phyloP scores from a whole-genome alignment of 2,797 vertebrate species.

The Pseudochaenichthys georgianus region DNA sequence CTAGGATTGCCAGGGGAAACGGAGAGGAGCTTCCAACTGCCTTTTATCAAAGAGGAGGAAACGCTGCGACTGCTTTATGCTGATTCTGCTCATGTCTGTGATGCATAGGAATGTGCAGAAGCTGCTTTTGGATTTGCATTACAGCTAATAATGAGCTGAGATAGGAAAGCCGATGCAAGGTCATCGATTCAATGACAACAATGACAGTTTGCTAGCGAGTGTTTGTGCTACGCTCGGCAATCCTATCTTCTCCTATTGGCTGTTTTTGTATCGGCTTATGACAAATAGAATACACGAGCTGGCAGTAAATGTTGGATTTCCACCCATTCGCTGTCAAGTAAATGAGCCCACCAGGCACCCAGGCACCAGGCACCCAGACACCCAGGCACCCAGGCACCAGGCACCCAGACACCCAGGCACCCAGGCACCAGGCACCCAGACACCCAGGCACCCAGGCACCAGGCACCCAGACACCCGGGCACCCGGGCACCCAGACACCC shows the following conservation, averaged over 20 bases:
- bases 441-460: no score
- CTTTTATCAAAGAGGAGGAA: constrained; percentile 36
- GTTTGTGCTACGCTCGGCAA: constrained; percentile 2
- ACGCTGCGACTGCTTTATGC: constrained; percentile 19
- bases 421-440: no score
- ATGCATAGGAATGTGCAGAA: constrained; percentile 13
- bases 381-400: no score
- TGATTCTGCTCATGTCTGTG: constrained; percentile 32
- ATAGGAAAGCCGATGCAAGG: constrained; percentile 45
- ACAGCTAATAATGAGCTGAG: constrained; percentile 30
- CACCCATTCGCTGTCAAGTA: neutral
- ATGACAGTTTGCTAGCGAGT: neutral
- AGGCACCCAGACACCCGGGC: no score
- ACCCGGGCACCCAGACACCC: no score
- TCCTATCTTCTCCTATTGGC: constrained; percentile 6
- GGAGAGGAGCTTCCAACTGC: constrained; percentile 46
- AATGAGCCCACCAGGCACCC: neutral
- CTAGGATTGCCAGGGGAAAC: constrained; percentile 52
- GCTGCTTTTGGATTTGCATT: constrained; percentile 25
- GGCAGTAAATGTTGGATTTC: constrained; percentile 1
- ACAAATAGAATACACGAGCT: constrained; percentile 31
- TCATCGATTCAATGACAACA: constrained; percentile 44
- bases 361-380: no score
- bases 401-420: no score
- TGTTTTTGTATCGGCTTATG: constrained; percentile 27